A percentile compares a stretch with the other conserved stretches of the same genome.
Conservation (phyloP, 2,113 vertebrate species). For the Bagarius yarrelli region DNA sequence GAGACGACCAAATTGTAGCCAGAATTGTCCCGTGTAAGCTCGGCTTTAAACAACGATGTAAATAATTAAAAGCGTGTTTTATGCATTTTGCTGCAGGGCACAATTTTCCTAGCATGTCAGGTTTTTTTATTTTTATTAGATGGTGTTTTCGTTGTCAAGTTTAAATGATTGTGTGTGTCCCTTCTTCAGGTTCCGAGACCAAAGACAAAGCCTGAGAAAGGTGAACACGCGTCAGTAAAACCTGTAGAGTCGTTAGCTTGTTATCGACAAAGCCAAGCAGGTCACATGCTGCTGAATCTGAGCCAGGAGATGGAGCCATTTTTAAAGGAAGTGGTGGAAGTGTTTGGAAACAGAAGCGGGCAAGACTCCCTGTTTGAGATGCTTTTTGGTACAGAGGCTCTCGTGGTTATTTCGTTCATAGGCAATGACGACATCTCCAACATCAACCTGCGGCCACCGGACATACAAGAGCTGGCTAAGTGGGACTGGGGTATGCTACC, state of each 20-base stretch:
- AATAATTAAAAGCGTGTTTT: no score
- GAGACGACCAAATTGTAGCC: no score
- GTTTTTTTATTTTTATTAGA: no score
- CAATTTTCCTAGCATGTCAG: no score
- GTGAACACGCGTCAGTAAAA: conserved; percentile 74
- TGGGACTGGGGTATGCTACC: conserved; percentile 80
- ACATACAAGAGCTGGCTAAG: conserved; percentile 77
- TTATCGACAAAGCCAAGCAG: conserved; percentile 92
- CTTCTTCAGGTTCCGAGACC: conserved; percentile 81
- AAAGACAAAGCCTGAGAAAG: conserved; percentile 84
- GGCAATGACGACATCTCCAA: conserved; percentile 80
- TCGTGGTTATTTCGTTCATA: conserved; percentile 78
- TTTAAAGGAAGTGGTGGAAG: conserved; percentile 87
- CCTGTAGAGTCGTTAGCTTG: conserved; percentile 81
- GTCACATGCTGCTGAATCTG: conserved; percentile 91
- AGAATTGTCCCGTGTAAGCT: no score
- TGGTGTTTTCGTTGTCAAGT: background rate
- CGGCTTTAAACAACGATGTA: no score
- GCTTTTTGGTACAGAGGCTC: conserved; percentile 75
- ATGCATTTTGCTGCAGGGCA: no score
- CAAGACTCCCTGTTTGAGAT: conserved; percentile 78
- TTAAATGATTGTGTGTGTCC: background rate
- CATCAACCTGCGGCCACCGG: conserved; percentile 71
- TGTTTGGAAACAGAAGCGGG: conserved; percentile 84
- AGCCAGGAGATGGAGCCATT: conserved; percentile 76